Evolutionary conservation across 2,888 invertebrate species (phyloP).

Genomic region (Flexamia atlantica): DNA sequence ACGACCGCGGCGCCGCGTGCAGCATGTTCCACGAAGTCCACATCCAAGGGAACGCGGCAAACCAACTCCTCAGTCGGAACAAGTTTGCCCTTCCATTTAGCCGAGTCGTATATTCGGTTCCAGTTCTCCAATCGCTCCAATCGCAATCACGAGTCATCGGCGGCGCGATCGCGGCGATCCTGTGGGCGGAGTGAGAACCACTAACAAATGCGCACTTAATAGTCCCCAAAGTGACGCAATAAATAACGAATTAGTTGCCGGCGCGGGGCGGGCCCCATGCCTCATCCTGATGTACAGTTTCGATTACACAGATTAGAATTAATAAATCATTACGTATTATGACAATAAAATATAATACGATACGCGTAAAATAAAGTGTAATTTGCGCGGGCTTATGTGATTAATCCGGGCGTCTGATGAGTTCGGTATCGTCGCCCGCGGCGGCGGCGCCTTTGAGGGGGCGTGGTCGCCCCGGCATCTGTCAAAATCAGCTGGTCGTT

Average conservation of each 20-base stretch:
- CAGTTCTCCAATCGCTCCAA: slow-evolving; percentile 33
- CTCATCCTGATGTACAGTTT: slow-evolving; percentile 53
- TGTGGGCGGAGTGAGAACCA: slow-evolving; percentile 50
- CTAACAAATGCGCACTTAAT: slow-evolving; percentile 56
- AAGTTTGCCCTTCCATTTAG: slow-evolving; percentile 25
- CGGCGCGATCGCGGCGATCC: slow-evolving; percentile 33
- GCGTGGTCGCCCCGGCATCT: slow-evolving; percentile 11
- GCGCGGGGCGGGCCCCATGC: slow-evolving; percentile 46
- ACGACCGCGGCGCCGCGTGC: too few species aligned
- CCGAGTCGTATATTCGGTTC: slow-evolving; percentile 29
- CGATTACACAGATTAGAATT: slow-evolving; percentile 57
- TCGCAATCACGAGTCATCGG: slow-evolving; percentile 38
- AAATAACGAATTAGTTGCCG: slow-evolving; percentile 57
- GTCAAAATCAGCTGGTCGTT: slow-evolving; percentile 42
- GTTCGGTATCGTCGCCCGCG: slow-evolving; percentile 26
- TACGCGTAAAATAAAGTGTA: slow-evolving; percentile 47
- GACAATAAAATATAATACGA: slow-evolving; percentile 52
- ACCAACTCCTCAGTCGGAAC: too few species aligned
- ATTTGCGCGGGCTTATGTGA: slow-evolving; percentile 54
- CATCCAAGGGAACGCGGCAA: too few species aligned
- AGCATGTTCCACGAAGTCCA: too few species aligned
- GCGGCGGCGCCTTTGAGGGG: slow-evolving; percentile 39
- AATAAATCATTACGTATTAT: slow-evolving; percentile 53
- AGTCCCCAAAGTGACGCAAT: slow-evolving; percentile 52
- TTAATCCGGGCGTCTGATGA: slow-evolving; percentile 37